Base-by-base conservation (phyloP, 2,797 vertebrate genomes). In the Philypnodon macrostomus region DNA sequence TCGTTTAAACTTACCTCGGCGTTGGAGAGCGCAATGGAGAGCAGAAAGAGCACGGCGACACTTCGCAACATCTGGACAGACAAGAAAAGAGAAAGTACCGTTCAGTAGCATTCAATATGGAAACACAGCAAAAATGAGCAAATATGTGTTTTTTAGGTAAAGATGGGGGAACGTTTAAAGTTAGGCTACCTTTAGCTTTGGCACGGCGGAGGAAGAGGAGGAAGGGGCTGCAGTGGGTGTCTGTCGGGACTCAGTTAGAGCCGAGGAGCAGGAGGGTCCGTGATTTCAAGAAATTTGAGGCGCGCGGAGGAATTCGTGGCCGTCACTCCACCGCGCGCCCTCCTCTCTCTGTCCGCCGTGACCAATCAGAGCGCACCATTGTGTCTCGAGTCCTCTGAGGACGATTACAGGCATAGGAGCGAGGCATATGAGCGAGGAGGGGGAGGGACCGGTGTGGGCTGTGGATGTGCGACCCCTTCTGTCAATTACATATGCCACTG, bases 41-140 rank as follows among this genome's bases (percentile, higher is more conserved):
- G 73, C 58, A 89, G 68, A 9, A 87, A 58, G 35, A 91, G 67
- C 58, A 47, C 81, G 4, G 84, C 60, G 39, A 81, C 74, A 74
- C 84, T 75, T 66, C 67, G 73, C 33, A 78, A 90, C 88, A 91
- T 91, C 89, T 91, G 86, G 79, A 74, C 35, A 44, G 30, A 21
- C 8, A 33, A 47, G 14, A 24, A 39, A 68, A 38, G 23, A 51
- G 23, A 66, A 70, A 76, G 70, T 79, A 1, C 35, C 44, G 33
- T 31, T 67, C 26, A 12, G 33, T n/a, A n/a, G n/a, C n/a, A n/a
- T n/a, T n/a, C n/a, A 15, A 47, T 49, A 37, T 35, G 34, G 26
- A 13, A 27, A 12, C 14, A 1, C 2, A 14, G 7, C 5, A 3
- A 7, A 42, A 73, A 77, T 71, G 3, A 13, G 40, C 14, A 5